These are phyloP conservation scores for Idaea straminata DNA, from an alignment of 2,888 invertebrate genomes.

Conservation along the genomic window DNA sequence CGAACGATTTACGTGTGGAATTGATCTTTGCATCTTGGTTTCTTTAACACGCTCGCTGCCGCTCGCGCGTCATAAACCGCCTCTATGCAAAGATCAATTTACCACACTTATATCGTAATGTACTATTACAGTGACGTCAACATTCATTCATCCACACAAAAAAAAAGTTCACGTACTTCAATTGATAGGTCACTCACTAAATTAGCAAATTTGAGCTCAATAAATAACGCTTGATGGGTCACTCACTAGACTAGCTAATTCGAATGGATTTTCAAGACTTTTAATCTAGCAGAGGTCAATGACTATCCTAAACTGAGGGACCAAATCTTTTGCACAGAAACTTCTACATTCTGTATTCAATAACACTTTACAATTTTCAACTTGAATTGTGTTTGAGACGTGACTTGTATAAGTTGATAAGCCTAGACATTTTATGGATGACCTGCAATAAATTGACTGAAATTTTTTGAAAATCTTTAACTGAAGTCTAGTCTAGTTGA, in stretches of 20 bases:
- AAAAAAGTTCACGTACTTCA: no score
- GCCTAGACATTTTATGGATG: conserved; percentile 13
- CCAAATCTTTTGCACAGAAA: background rate
- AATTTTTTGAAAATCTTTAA: background rate
- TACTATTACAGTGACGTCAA: no score
- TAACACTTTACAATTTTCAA: conserved; percentile 7
- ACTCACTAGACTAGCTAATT: background rate
- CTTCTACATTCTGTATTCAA: conserved; percentile 3
- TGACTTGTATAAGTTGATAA: conserved; percentile 18
- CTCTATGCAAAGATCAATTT: no score
- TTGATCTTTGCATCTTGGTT: no score
- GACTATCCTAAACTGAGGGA: background rate
- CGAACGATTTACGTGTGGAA: no score
- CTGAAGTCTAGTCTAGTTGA: background rate
- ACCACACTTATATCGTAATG: no score
- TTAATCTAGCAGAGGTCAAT: background rate
- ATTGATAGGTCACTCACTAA: no score
- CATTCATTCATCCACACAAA: no score
- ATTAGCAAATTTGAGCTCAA: no score
- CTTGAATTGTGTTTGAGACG: conserved; percentile 16
- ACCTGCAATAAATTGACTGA: conserved; percentile 13
- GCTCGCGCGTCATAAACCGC: no score
- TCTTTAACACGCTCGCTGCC: no score
- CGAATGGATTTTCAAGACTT: background rate
- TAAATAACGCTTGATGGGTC: background rate